Evolutionary conservation across 2,888 invertebrate genomes (phyloP), one percentile per base, ranked within the genome.

Genomic region (Cacoxenus indagator): DNA sequence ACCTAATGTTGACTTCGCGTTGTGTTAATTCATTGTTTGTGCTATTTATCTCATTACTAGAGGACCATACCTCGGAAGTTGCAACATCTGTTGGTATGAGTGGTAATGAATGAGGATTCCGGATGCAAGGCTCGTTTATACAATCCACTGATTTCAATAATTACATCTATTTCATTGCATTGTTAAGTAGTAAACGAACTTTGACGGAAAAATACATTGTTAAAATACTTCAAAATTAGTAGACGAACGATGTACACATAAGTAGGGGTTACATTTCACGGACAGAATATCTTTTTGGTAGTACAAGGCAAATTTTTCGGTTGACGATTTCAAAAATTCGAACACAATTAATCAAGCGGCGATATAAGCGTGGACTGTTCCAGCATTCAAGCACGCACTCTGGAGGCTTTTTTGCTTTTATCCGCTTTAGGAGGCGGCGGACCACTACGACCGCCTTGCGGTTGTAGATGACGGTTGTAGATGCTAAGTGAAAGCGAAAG

Each of bases 321-420:
- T 81, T 83, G 80, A 74, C 31, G 68, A 57, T 57, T 64, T n/a
- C 22, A 73, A 76, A 67, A 70, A 62, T 62, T 61, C 61, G 61
- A 62, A 73, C 67, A 70, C 69, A 70, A 59, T 4, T 9, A 31
- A 14, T 9, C 26, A 69, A 64, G 48, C 37, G 68, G 59, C 3
- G 11, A 43, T n/a, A 43, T 26, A 45, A 43, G 19, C 29, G 5
- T 45, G 14, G 24, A 14, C 54, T 37, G 3, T 17, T 14, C 8
- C 19, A 19, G 17, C 14, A 17, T 14, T 70, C 86, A 88, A 46
- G 86, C 87, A 22, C 88, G 86, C 19, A 91, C 89, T 69, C 94
- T 90, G 59, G 95, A 95, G 1, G 96, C 92, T 87, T 98, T 98
- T 90, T 97, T 97, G 85, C 92, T 93, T 86, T 97, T 97, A 89